Evolutionary conservation across 2,797 vertebrate species (phyloP).

Genomic region (Enteromius mattozi): DNA sequence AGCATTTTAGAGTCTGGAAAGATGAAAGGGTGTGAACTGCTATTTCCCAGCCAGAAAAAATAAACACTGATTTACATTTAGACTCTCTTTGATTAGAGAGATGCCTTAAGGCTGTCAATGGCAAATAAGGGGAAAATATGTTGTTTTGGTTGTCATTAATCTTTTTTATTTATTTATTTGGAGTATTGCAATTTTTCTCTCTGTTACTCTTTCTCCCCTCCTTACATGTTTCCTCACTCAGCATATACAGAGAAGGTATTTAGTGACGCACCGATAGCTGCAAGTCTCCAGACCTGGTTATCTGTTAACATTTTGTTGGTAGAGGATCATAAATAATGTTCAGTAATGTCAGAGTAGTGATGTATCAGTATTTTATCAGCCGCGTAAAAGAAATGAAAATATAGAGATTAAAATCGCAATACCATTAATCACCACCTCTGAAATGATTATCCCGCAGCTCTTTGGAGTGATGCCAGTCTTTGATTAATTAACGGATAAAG

Average conservation of each 20-base stretch:
- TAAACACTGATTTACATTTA: conserved; percentile 43
- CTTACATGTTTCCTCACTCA: neutral
- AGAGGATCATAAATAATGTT: neutral
- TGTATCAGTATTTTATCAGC: conserved; percentile 3
- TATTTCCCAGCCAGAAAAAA: conserved; percentile 19
- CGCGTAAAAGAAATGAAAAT: conserved; percentile 26
- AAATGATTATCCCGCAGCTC: neutral
- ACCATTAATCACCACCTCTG: conserved; percentile 38
- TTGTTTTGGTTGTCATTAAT: neutral
- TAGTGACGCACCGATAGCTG: neutral
- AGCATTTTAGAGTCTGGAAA: conserved; percentile 44
- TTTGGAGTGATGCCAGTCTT: conserved; percentile 9
- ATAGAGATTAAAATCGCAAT: neutral
- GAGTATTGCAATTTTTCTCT: neutral
- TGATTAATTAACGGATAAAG: conserved; percentile 15
- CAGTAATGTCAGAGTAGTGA: conserved; percentile 2
- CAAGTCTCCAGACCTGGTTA: neutral
- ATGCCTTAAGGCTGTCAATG: neutral
- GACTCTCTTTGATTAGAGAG: conserved; percentile 25
- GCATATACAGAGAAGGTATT: neutral
- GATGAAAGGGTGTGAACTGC: conserved; percentile 28
- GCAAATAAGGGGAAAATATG: neutral
- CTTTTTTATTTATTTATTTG: neutral
- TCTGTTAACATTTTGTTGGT: neutral
- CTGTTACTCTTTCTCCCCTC: neutral